A percentile compares a stretch with the other conserved stretches of the same genome.
Conservation (phyloP, 2,888 invertebrate species). For the Drosophila aldrichi region DNA sequence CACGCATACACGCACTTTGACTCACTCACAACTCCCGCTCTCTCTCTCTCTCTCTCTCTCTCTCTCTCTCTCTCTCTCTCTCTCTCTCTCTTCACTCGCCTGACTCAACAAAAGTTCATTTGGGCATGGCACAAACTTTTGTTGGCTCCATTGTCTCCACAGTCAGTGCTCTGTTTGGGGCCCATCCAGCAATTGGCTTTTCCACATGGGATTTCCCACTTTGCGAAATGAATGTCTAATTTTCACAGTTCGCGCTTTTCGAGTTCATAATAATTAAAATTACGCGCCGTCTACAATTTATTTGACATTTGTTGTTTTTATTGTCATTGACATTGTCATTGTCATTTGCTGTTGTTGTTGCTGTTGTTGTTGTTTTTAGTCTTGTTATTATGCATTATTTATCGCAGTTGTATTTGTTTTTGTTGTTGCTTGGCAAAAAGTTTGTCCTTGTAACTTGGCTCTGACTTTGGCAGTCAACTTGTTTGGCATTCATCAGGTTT, state of each 20-base stretch:
- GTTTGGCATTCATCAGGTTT: conserved; percentile 74
- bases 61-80: not conserved
- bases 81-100: conserved; percentile 6
- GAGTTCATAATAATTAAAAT: conserved; percentile 76
- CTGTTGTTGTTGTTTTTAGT: conserved; percentile 23
- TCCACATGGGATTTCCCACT: conserved; percentile 18
- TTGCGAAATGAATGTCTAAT: conserved; percentile 68
- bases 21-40: conserved; percentile 5
- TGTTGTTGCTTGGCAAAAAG: conserved; percentile 47
- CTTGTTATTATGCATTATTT: conserved; percentile 70
- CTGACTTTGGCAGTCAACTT: conserved; percentile 67
- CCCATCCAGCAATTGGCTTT: conserved; percentile 48
- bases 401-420: conserved; percentile 35
- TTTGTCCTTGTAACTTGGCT: conserved; percentile 63
- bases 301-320: conserved; percentile 55
- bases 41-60: too few species aligned
- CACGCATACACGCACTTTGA: conserved; percentile 7
- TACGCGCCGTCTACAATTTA: conserved; percentile 62
- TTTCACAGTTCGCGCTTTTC: conserved; percentile 59
- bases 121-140: conserved; percentile 53
- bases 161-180: not conserved
- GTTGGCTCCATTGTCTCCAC: conserved; percentile 50
- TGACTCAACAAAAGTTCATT: conserved; percentile 65
- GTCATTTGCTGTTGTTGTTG: conserved; percentile 27
- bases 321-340: conserved; percentile 29